Percentiles rank a stretch among this genome's conserved stretches.
Conservation (phyloP, 2,797 vertebrate genomes). For the Carcharodon carcharias region DNA sequence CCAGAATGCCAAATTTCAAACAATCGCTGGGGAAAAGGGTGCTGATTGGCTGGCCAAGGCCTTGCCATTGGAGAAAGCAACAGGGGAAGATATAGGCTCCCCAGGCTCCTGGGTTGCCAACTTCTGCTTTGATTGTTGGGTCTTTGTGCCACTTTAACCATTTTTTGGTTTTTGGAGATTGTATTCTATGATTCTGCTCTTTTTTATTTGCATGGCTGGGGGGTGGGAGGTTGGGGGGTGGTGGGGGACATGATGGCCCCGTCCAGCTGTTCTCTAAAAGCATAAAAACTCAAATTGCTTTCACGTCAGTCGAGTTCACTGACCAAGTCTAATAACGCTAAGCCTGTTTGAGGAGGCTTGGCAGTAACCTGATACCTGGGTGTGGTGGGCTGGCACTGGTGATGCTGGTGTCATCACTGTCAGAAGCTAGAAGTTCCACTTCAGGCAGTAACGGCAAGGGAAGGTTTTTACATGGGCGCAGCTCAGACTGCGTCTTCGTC, state of each 20-base stretch:
- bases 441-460: neutral
- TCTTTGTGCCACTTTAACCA: neutral
- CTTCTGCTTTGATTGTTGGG: neutral
- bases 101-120: neutral
- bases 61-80: neutral
- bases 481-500: neutral
- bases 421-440: neutral
- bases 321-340: neutral
- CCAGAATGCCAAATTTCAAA: neutral
- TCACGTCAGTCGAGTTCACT: neutral
- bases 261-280: neutral
- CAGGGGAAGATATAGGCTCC: neutral
- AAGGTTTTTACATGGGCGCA: neutral
- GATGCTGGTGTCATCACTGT: neutral
- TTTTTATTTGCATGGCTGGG: neutral
- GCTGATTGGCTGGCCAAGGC: neutral
- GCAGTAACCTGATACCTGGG: neutral
- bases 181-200: neutral
- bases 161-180: neutral
- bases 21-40: neutral
- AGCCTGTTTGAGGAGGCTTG: neutral
- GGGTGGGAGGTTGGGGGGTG: too few relatives aligned
- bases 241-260: too few relatives aligned
- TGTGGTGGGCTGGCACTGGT: neutral
- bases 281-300: neutral